phyloP scores from a whole-genome alignment of 2,113 vertebrate genomes.

The Plectropomus leopardus region DNA sequence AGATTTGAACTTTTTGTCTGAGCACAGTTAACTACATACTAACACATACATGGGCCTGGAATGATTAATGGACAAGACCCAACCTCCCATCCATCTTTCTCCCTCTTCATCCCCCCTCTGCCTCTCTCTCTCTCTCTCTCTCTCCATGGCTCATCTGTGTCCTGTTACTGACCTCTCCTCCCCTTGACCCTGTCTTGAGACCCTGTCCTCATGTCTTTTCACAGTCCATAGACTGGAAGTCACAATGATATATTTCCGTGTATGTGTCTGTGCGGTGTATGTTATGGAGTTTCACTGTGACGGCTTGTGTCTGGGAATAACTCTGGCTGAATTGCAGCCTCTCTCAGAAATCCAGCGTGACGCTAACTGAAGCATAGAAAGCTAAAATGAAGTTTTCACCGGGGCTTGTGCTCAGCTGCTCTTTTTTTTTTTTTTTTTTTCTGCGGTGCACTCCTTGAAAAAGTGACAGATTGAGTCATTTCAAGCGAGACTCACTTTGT shows the following conservation, averaged over 20 bases:
- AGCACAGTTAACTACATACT: conserved; percentile 8
- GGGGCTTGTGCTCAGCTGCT: conserved; percentile 16
- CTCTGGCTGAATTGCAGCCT: conserved; percentile 21
- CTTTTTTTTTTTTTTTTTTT: too few species aligned
- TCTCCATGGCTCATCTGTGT: conserved; percentile 50
- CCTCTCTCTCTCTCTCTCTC: neutral
- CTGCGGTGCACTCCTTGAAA: conserved; percentile 1
- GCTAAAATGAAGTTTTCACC: conserved; percentile 16
- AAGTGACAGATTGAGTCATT: conserved; percentile 27
- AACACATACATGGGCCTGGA: conserved; percentile 10
- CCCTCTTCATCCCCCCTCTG: conserved; percentile 38
- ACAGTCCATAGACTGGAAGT: conserved; percentile 45
- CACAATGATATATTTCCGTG: conserved; percentile 54
- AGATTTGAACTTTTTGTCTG: neutral
- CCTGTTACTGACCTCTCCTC: conserved; percentile 57
- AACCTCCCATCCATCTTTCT: conserved; percentile 63
- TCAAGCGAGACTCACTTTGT: neutral
- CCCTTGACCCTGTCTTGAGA: conserved; percentile 55
- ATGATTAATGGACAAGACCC: conserved; percentile 59
- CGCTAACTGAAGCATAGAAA: conserved; percentile 40
- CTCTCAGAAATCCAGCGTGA: conserved; percentile 35
- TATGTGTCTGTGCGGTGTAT: neutral
- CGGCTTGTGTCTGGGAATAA: conserved; percentile 19
- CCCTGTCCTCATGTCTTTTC: conserved; percentile 46
- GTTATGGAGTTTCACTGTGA: conserved; percentile 9